A percentile compares a stretch with the other conserved stretches of the same genome.
Evolutionary conservation across 2,888 invertebrate species (phyloP).

Genomic region (Himalopsyche kuldschensis): DNA sequence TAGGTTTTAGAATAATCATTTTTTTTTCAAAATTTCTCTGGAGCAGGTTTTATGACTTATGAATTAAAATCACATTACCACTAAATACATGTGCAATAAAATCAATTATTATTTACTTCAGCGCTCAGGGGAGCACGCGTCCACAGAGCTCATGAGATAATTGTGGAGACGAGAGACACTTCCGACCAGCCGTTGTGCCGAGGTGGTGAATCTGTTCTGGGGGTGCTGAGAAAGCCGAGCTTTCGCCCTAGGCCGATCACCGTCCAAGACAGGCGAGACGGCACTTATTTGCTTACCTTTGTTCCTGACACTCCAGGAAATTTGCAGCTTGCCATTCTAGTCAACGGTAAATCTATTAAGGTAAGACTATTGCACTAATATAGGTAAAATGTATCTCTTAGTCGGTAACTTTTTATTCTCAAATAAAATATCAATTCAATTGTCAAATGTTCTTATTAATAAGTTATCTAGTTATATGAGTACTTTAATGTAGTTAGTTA

Average conservation of each 20-base stretch:
- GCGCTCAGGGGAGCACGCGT: slow-evolving; percentile 64
- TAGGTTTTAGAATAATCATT: no score
- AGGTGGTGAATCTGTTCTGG: slow-evolving; percentile 49
- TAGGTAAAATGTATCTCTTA: no score
- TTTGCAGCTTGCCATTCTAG: slow-evolving; percentile 62
- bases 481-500: no score
- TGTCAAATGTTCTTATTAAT: no score
- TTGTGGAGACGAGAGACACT: slow-evolving; percentile 64
- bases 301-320: slow-evolving; percentile 67
- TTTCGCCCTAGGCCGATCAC: slow-evolving; percentile 54
- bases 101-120: slow-evolving; percentile 40
- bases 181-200: slow-evolving; percentile 67
- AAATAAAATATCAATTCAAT: no score
- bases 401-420: no score
- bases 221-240: slow-evolving; percentile 59
- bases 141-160: slow-evolving; percentile 63
- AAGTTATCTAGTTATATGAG: no score
- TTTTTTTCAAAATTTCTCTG: no score
- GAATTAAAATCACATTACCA: no score
- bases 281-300: slow-evolving; percentile 64
- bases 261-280: slow-evolving; percentile 65
- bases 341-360: slow-evolving; percentile 68
- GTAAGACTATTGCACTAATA: slow-evolving; percentile 46
- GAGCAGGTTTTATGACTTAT: no score
- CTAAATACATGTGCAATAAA: no score